A percentile compares a stretch with the other conserved stretches of the same genome.
Evolutionary conservation across 2,113 vertebrate species (phyloP).

Genomic region (Vidua chalybeata): DNA sequence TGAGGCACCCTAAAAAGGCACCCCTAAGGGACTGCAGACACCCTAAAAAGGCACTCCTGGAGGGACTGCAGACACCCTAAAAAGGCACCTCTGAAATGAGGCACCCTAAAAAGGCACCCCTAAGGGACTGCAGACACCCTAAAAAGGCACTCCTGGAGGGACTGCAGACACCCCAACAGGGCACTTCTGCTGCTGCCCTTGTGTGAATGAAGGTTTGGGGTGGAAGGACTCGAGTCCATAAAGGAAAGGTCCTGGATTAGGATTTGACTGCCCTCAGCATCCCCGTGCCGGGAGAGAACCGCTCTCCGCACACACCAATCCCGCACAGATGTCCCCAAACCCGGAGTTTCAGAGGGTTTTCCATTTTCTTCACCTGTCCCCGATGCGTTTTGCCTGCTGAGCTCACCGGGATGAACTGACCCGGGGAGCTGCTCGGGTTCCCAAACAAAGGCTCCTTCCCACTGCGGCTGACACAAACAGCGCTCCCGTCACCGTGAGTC

Average conservation of each 20-base stretch:
- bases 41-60: neutral
- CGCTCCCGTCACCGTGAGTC: constrained; percentile 21
- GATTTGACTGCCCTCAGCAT: neutral
- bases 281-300: neutral
- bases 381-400: neutral
- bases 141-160: accelerated
- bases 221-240: neutral
- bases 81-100: accelerated
- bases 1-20: neutral
- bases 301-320: neutral
- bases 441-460: constrained; percentile 36
- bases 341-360: neutral
- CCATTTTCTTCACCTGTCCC: neutral
- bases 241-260: neutral
- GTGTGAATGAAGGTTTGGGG: neutral
- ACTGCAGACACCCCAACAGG: neutral
- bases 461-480: neutral
- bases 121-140: neutral
- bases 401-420: constrained; percentile 20
- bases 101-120: neutral
- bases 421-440: constrained; percentile 23
- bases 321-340: neutral
- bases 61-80: neutral
- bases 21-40: accelerated
- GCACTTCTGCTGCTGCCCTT: neutral